phyloP scores from a whole-genome alignment of 2,113 vertebrate species.

The Antechinus flavipes region DNA sequence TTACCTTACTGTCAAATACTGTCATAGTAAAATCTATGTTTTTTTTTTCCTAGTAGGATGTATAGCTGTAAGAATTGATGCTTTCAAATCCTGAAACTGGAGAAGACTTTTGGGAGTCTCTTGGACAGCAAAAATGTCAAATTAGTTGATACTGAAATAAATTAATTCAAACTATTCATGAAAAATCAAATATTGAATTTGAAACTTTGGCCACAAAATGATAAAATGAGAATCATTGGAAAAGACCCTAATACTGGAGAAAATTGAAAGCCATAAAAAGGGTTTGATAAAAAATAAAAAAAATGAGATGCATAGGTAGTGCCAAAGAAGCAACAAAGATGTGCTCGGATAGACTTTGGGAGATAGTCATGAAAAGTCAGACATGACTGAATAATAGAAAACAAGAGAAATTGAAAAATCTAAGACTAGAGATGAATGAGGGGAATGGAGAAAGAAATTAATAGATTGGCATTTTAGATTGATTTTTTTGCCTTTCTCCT shows the following conservation, averaged over 20 bases:
- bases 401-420: neutral
- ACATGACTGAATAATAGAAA: neutral
- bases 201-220: too few relatives aligned
- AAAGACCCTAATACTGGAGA: neutral
- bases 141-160: too few relatives aligned
- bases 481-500: neutral
- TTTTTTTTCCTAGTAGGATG: neutral
- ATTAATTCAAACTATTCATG: too few relatives aligned
- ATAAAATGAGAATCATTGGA: too few relatives aligned
- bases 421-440: neutral
- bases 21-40: neutral
- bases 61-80: neutral
- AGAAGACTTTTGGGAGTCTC: neutral
- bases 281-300: neutral
- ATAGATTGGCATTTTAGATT: too few relatives aligned
- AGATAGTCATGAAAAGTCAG: neutral
- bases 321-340: neutral
- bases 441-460: neutral
- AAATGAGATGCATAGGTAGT: neutral
- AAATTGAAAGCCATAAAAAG: neutral
- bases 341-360: neutral
- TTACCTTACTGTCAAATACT: neutral
- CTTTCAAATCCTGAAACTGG: neutral
- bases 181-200: too few relatives aligned
- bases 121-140: neutral